A percentile compares a stretch with the other conserved stretches of the same genome.
phyloP scores from a whole-genome alignment of 2,888 invertebrate genomes.

The Epinotia nisella region DNA sequence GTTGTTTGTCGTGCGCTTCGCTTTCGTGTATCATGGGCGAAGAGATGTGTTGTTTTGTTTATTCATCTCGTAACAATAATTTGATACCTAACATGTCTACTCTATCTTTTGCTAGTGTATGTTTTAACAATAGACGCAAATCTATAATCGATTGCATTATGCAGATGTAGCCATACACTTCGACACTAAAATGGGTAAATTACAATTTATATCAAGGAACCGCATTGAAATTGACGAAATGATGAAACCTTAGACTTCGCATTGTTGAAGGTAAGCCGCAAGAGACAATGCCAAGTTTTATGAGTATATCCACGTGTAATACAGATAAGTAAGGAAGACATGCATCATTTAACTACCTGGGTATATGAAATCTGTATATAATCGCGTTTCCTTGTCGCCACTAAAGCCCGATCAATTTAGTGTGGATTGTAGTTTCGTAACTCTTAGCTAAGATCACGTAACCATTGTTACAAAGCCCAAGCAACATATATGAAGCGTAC shows the following conservation, averaged over 20 bases:
- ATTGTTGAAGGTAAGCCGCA: constrained; percentile 29
- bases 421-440: constrained; percentile 72
- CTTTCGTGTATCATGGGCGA: neutral
- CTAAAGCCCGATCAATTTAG: constrained; percentile 70
- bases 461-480: constrained; percentile 68
- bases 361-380: constrained; percentile 15
- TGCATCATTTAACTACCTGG: constrained; percentile 3
- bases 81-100: too few relatives aligned
- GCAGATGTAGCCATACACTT: neutral
- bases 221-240: constrained; percentile 12
- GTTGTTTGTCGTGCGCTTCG: constrained; percentile 6
- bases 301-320: constrained; percentile 37
- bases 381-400: constrained; percentile 67
- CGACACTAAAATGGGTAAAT: neutral
- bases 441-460: constrained; percentile 72
- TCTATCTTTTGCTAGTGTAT: neutral
- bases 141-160: neutral
- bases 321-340: constrained; percentile 30
- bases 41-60: neutral
- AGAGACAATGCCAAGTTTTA: constrained; percentile 42
- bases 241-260: constrained; percentile 27
- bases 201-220: neutral
- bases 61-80: neutral
- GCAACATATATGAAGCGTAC: constrained; percentile 49
- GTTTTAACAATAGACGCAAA: neutral